phyloP scores from a whole-genome alignment of 1,140 invertebrate genomes.

The Neoseiulus cucumeris region DNA sequence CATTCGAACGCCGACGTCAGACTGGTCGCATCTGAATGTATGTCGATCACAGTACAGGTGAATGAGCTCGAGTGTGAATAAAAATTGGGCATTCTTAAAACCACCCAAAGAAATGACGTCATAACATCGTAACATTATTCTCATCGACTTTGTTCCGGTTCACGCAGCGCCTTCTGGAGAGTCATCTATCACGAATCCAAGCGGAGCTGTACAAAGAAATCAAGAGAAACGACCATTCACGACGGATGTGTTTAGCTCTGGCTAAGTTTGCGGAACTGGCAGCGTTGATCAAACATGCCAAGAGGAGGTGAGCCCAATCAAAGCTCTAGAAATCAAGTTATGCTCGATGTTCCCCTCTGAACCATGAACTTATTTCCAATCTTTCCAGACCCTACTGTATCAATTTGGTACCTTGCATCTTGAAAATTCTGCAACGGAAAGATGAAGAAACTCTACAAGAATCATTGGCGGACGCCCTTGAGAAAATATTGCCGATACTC shows the following conservation, averaged over 20 bases:
- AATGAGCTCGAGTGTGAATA: neutral
- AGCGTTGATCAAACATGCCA: neutral
- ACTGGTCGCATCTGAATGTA: neutral
- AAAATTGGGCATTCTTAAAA: neutral
- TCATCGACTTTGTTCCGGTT: too few relatives aligned
- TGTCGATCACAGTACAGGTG: neutral
- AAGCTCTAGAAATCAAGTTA: too few relatives aligned
- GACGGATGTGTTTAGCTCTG: neutral
- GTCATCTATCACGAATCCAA: neutral
- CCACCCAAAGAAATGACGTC: neutral
- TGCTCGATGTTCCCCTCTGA: too few relatives aligned
- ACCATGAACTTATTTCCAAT: too few relatives aligned
- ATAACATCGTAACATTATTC: too few relatives aligned
- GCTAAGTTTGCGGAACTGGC: neutral
- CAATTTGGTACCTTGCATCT: neutral
- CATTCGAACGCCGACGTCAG: neutral
- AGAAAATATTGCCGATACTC: neutral
- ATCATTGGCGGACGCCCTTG: neutral
- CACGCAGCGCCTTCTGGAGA: neutral
- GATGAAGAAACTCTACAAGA: neutral
- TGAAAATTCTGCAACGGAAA: neutral
- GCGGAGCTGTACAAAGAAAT: constrained; percentile 1
- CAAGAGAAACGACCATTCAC: neutral
- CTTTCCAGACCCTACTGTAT: neutral
- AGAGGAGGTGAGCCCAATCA: neutral